Evolutionary conservation across 1,140 invertebrate species (phyloP).

Genomic region (Drosophila azteca): DNA sequence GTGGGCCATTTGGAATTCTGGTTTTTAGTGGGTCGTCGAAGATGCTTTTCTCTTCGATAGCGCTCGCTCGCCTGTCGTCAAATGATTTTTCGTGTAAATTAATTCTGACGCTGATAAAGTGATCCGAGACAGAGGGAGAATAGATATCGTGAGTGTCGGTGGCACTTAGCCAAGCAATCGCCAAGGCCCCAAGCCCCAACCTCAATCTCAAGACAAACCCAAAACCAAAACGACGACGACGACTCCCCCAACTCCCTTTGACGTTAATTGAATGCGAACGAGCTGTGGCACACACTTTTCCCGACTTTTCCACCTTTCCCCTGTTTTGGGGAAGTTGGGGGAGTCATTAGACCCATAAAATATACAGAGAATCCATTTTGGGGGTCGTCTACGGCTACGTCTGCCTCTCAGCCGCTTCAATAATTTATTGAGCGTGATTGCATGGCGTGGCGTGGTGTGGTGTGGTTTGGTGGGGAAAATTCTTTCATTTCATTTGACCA

Average conservation of each 20-base stretch:
- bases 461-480: conserved; percentile 29
- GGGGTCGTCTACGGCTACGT: conserved; percentile 9
- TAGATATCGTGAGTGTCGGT: conserved; percentile 32
- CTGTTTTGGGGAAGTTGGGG: not conserved
- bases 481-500: conserved; percentile 44
- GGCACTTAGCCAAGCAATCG: conserved; percentile 52
- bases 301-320: conserved; percentile 44
- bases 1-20: conserved; percentile 41
- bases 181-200: conserved; percentile 1
- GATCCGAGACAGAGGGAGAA: conserved; percentile 35
- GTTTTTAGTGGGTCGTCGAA: conserved; percentile 31
- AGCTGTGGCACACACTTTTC: conserved; percentile 51
- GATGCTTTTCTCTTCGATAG: conserved; percentile 4
- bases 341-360: conserved; percentile 80
- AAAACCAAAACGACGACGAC: conserved; percentile 2
- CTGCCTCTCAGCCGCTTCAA: conserved; percentile 43
- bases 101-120: conserved; percentile 73
- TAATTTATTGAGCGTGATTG: conserved; percentile 76
- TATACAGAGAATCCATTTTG: conserved; percentile 57
- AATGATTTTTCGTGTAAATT: conserved; percentile 67
- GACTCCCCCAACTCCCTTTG: conserved; percentile 25
- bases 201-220: conserved; percentile 8
- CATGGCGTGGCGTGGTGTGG: conserved; percentile 38
- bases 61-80: conserved; percentile 23
- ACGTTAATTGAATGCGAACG: conserved; percentile 76